Base-by-base conservation (phyloP, 2,888 invertebrate species). In the Agriotes lineatus region DNA sequence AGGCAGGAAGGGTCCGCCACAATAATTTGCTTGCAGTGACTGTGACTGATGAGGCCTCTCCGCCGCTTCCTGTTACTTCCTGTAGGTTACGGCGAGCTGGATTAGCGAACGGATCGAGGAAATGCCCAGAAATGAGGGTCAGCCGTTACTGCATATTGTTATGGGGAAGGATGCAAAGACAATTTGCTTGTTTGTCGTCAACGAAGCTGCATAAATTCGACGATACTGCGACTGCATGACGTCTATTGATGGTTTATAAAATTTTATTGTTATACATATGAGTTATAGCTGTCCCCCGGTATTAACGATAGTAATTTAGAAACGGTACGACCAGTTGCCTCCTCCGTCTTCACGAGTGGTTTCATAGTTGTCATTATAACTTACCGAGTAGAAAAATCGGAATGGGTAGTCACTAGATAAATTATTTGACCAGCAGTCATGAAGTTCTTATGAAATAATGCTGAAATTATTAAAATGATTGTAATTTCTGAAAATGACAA, bases 1-100 rank as follows among this genome's bases (percentile, higher is more conserved):
- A 71, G 76, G 74, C 74, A 76, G 77, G 75, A 79, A 77, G 75
- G 77, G 77, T 75, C 75, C 72, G 74, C 78, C 79, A 75, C 79
- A 78, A 79, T 78, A 80, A 79, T 78, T 80, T 78, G 78, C 76
- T 78, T 75, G 76, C 72, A 75, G 67, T 76, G 78, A 79, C 77
- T 76, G 78, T 78, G 79, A 79, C 78, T 77, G 79, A 79, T 79
- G 78, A 77, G 76, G 74, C 76, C 75, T 76, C 74, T 74, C n/a
- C n/a, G n/a, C n/a, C n/a, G n/a, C n/a, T n/a, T n/a, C 72, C 67
- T 65, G 70, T 62, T 70, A 69, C 72, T 78, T 76, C 76, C 76
- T 72, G 67, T 74, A 62, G 25, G 25, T 25, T 25, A 25, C 25
- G 3, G 25, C 25, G 7, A 25, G 59, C 70, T 67, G 74, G 75